phyloP scores from a whole-genome alignment of 1,140 invertebrate genomes.

The Adoxophyes honmai region DNA sequence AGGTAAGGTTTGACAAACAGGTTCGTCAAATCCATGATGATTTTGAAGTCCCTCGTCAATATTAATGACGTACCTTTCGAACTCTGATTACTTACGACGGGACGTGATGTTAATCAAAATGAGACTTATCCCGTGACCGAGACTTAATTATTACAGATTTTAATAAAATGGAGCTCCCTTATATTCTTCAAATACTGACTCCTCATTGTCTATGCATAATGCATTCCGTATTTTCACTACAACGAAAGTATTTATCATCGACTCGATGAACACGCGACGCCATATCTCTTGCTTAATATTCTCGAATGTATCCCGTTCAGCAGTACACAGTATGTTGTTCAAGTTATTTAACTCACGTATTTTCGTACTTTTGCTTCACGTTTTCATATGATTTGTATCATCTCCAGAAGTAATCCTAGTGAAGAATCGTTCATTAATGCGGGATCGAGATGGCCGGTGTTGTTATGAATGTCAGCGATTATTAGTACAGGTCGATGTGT shows the following conservation, averaged over 20 bases:
- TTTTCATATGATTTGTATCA: slow-evolving; percentile 12
- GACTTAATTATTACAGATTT: no score
- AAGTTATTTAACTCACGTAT: slow-evolving; percentile 28
- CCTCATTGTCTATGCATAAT: no score
- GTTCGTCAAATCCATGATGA: slow-evolving; percentile 3
- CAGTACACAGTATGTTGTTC: slow-evolving; percentile 13
- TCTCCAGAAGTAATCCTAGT: background rate
- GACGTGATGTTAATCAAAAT: slow-evolving; percentile 22
- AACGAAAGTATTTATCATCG: background rate
- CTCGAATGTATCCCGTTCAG: slow-evolving; percentile 1
- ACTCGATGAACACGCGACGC: background rate
- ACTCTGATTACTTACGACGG: slow-evolving; percentile 32
- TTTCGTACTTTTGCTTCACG: slow-evolving; percentile 15
- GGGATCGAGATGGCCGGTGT: background rate
- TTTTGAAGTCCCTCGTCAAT: slow-evolving; percentile 26
- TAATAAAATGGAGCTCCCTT: no score
- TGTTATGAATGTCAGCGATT: no score
- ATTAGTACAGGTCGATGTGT: no score
- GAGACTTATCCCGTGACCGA: no score
- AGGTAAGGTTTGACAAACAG: slow-evolving; percentile 20
- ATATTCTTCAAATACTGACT: no score
- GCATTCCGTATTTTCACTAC: no score
- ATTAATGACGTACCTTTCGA: slow-evolving; percentile 35
- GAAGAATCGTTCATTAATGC: background rate
- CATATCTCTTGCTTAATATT: slow-evolving; percentile 11